A percentile compares a stretch with the other conserved stretches of the same genome.
Conservation (phyloP, 2,888 invertebrate genomes). For the Hofmannophila pseudospretella region DNA sequence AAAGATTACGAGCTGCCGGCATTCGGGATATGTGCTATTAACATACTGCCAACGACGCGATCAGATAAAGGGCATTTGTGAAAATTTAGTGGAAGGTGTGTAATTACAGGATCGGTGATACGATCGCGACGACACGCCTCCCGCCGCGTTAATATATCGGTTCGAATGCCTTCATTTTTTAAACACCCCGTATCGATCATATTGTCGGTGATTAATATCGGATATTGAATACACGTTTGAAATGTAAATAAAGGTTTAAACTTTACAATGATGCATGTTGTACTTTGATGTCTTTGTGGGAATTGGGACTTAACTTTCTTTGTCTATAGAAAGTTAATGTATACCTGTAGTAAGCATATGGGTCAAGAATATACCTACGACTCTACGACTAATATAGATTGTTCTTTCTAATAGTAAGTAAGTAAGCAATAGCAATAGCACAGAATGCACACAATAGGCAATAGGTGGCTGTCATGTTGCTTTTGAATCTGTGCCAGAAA, state of each 20-base stretch:
- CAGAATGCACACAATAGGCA: no score
- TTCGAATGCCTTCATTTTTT: constrained; percentile 24
- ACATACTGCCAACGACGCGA: constrained; percentile 54
- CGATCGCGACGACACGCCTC: constrained; percentile 54
- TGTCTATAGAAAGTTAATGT: no score
- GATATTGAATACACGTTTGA: constrained; percentile 16
- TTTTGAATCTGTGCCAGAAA: no score
- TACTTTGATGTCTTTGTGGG: not conserved
- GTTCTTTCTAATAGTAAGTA: no score
- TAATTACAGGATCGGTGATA: constrained; percentile 58
- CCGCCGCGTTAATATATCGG: constrained; percentile 37
- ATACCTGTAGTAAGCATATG: no score
- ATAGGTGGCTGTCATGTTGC: no score
- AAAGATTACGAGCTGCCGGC: constrained; percentile 47
- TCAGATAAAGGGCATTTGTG: constrained; percentile 64
- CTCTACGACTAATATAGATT: no score
- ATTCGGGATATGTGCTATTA: constrained; percentile 64
- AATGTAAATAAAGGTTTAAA: constrained; percentile 10
- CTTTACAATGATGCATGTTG: not conserved
- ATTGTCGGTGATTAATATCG: constrained; percentile 14
- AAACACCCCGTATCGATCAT: constrained; percentile 26
- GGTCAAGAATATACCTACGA: no score
- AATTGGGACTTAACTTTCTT: no score
- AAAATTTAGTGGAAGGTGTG: constrained; percentile 66
- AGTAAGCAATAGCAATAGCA: no score